Conservation (phyloP, 1,140 invertebrate genomes). For the Latrodectus geometricus region DNA sequence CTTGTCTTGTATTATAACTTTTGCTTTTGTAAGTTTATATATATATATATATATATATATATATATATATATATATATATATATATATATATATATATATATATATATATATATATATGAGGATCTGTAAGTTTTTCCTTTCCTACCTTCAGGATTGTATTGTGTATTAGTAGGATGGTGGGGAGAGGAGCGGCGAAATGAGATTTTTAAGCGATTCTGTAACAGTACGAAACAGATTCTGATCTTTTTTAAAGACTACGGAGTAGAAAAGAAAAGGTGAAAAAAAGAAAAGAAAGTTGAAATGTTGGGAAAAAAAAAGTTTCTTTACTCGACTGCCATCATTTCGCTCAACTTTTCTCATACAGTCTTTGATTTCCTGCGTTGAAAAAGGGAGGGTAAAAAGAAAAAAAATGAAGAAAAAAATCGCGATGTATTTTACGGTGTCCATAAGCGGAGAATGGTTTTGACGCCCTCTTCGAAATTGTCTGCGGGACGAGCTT, state of each 20-base stretch:
- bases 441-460: neutral
- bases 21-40: too few species aligned
- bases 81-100: too few species aligned
- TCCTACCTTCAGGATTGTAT: neutral
- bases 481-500: neutral
- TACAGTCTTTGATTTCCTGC: constrained; percentile 1
- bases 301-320: neutral
- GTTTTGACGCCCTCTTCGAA: neutral
- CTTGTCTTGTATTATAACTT: too few species aligned
- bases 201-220: constrained; percentile 55
- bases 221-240: constrained; percentile 42
- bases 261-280: neutral
- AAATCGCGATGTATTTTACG: neutral
- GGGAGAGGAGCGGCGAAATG: constrained; percentile 30
- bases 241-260: constrained; percentile 11
- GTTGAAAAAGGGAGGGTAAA: neutral
- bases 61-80: too few species aligned
- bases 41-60: too few species aligned
- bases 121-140: neutral
- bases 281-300: neutral
- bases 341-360: neutral
- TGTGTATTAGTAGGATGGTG: constrained; percentile 15
- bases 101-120: too few species aligned
- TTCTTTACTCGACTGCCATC: neutral
- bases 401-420: neutral